Percentiles rank a stretch among this genome's conserved stretches.
Conservation (phyloP, 2,797 vertebrate species). For the Heterohyrax brucei region DNA sequence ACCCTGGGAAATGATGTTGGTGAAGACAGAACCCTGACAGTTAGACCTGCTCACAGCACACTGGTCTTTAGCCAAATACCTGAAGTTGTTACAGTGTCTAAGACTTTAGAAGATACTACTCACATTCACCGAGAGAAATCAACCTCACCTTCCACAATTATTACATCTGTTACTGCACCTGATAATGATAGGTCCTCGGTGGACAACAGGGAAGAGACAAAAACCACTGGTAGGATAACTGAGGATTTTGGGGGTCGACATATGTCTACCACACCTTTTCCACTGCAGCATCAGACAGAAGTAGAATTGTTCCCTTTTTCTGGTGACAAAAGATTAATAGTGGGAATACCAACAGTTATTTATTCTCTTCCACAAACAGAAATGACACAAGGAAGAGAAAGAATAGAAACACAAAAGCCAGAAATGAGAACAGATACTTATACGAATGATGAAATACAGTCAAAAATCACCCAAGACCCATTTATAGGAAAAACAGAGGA, state of each 20-base stretch:
- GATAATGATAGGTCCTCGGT: slow-evolving; percentile 54
- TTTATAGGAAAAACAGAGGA: slow-evolving; percentile 76
- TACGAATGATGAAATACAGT: slow-evolving; percentile 70
- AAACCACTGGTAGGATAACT: slow-evolving; percentile 42
- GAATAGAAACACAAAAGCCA: slow-evolving; percentile 71
- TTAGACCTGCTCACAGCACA: slow-evolving; percentile 76
- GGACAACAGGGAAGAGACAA: slow-evolving; percentile 76
- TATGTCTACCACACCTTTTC: slow-evolving; percentile 82
- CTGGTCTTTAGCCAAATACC: slow-evolving; percentile 67
- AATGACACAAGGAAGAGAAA: slow-evolving; percentile 74
- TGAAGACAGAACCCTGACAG: slow-evolving; percentile 69
- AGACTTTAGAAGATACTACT: slow-evolving; percentile 75
- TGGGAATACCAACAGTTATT: slow-evolving; percentile 31
- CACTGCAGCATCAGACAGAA: slow-evolving; percentile 73
- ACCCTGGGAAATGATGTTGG: slow-evolving; percentile 78
- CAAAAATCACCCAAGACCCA: slow-evolving; percentile 74
- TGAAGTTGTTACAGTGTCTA: slow-evolving; percentile 86
- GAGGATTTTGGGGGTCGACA: slow-evolving; percentile 66
- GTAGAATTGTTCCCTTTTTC: slow-evolving; percentile 61
- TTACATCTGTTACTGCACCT: slow-evolving; percentile 22
- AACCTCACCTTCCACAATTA: slow-evolving; percentile 62
- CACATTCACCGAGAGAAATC: slow-evolving; percentile 63
- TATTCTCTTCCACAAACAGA: slow-evolving; percentile 76
- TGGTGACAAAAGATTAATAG: slow-evolving; percentile 74
- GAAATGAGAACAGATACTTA: slow-evolving; percentile 54